These are phyloP conservation scores for Tetraodon nigroviridis DNA, from an alignment of 2,113 vertebrate species.

Conservation along the genomic window DNA sequence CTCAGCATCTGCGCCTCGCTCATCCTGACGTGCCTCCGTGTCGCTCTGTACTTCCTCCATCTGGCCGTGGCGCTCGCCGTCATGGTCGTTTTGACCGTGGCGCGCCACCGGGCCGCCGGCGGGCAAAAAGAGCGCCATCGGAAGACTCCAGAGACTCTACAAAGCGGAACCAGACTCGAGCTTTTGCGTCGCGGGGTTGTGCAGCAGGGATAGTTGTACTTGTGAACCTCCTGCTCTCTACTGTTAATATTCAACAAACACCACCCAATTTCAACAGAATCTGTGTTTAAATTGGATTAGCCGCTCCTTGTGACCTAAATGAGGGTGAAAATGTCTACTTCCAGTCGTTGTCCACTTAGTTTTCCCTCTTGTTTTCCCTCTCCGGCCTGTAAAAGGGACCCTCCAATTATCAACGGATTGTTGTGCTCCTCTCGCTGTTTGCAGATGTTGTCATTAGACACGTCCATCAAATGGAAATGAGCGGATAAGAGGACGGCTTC, in stretches of 20 bases:
- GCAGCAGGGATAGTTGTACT: slow-evolving; percentile 26
- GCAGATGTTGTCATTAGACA: slow-evolving; percentile 64
- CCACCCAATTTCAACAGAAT: slow-evolving; percentile 15
- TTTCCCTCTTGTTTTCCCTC: slow-evolving; percentile 39
- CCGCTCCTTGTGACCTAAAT: slow-evolving; percentile 53
- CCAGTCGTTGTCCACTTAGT: slow-evolving; percentile 47
- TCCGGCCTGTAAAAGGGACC: slow-evolving; percentile 28
- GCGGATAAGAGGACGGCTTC: slow-evolving; percentile 38
- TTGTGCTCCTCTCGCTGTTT: slow-evolving; percentile 52
- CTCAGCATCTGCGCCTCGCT: slow-evolving; percentile 27
- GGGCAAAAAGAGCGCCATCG: not conserved
- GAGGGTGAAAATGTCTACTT: slow-evolving; percentile 61
- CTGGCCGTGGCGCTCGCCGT: slow-evolving; percentile 41
- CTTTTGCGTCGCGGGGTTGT: slow-evolving; percentile 3
- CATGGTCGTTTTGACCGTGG: slow-evolving; percentile 37
- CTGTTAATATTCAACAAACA: slow-evolving; percentile 53
- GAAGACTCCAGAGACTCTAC: not conserved
- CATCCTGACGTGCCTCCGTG: slow-evolving; percentile 35
- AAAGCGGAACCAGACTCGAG: not conserved
- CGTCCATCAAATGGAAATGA: slow-evolving; percentile 67
- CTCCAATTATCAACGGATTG: slow-evolving; percentile 71
- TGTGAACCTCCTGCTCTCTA: slow-evolving; percentile 13
- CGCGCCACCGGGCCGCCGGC: slow-evolving; percentile 7
- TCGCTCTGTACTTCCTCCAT: slow-evolving; percentile 57
- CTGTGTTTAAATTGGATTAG: slow-evolving; percentile 59